Evolutionary conservation across 2,113 vertebrate species (phyloP).

Genomic region (Notiomystis cincta): DNA sequence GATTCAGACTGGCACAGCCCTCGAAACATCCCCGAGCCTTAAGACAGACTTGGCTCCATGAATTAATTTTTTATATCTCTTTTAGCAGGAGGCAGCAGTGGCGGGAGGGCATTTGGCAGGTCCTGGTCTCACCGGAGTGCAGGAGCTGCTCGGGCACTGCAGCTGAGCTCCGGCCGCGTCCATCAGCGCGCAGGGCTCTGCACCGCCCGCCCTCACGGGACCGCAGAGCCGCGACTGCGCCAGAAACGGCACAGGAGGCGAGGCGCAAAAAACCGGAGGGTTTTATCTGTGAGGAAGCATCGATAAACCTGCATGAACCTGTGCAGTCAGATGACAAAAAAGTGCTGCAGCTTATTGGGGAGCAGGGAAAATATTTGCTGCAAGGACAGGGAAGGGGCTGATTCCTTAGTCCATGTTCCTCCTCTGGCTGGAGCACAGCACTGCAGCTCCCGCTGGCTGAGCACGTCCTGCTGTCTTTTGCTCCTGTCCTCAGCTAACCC

Average conservation of each 20-base stretch:
- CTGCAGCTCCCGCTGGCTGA: slow-evolving; percentile 16
- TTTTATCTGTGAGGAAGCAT: not conserved
- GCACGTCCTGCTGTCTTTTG: slow-evolving; percentile 18
- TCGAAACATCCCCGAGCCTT: not conserved
- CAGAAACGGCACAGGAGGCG: not conserved
- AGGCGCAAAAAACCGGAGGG: not conserved
- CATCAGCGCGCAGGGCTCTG: not conserved
- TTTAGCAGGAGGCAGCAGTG: not conserved
- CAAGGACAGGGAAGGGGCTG: not conserved
- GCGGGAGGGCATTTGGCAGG: not conserved
- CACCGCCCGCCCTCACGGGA: not conserved
- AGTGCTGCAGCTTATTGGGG: not conserved
- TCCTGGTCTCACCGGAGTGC: not conserved
- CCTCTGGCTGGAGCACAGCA: slow-evolving; percentile 48
- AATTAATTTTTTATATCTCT: not conserved
- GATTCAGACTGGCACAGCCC: not conserved
- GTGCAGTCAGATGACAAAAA: not conserved
- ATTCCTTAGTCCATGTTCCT: slow-evolving; percentile 31
- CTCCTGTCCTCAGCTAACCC: slow-evolving; percentile 49
- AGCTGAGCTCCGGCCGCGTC: not conserved
- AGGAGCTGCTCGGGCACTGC: not conserved
- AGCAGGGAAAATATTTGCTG: slow-evolving; percentile 22
- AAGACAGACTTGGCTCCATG: not conserved
- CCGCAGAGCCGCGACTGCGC: not conserved
- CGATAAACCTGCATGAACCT: not conserved